phyloP scores from a whole-genome alignment of 2,113 vertebrate genomes.

The Panurus biarmicus region DNA sequence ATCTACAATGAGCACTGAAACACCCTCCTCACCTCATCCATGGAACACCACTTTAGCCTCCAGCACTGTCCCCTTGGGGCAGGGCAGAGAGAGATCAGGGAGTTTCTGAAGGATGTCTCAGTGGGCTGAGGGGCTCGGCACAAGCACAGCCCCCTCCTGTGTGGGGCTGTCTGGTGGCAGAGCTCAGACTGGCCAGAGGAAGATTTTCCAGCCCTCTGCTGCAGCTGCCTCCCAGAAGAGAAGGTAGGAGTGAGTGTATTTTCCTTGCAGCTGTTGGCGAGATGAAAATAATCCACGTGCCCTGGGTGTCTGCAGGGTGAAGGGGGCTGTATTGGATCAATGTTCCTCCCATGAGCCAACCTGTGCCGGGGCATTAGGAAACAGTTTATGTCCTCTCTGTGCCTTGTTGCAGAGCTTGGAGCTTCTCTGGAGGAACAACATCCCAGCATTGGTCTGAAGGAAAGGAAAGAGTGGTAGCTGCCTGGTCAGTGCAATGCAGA shows the following conservation, averaged over 20 bases:
- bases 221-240: not conserved
- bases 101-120: not conserved
- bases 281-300: not conserved
- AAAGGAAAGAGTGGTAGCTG: not conserved
- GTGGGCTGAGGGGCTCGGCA: not conserved
- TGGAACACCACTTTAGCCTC: not conserved
- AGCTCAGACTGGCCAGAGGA: not conserved
- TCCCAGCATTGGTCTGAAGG: rapidly evolving
- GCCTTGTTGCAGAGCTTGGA: not conserved
- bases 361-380: not conserved
- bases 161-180: not conserved
- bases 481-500: not conserved
- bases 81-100: not conserved
- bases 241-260: not conserved
- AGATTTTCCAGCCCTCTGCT: not conserved
- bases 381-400: not conserved
- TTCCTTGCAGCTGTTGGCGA: not conserved
- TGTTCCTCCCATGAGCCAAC: rapidly evolving
- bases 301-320: not conserved
- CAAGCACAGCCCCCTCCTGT: not conserved
- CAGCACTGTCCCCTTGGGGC: rapidly evolving
- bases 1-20: not conserved
- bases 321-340: rapidly evolving
- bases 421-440: rapidly evolving
- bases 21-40: not conserved